phyloP scores from a whole-genome alignment of 2,888 invertebrate genomes.

The Platerodrilus igneus region DNA sequence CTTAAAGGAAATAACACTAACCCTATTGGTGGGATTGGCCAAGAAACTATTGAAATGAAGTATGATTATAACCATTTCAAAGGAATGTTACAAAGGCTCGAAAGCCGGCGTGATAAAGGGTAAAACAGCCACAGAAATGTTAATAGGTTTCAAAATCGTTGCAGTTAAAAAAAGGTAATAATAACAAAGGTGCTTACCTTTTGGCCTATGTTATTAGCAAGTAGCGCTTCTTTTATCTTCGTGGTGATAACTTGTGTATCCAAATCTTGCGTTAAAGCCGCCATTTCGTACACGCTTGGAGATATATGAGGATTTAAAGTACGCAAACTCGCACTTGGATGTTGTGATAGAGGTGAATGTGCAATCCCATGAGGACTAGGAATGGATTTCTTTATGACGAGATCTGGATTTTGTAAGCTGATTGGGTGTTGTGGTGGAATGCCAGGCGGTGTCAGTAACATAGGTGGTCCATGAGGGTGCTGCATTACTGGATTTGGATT shows the following conservation, averaged over 20 bases:
- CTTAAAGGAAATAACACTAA: no score
- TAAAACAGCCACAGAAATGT: no score
- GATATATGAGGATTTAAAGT: constrained; percentile 79
- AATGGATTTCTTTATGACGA: constrained; percentile 55
- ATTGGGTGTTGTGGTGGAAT: constrained; percentile 71
- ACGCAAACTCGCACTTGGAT: constrained; percentile 59
- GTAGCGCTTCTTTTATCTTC: constrained; percentile 91
- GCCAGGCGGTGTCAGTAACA: constrained; percentile 72
- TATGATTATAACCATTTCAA: no score
- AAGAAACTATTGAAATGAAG: no score
- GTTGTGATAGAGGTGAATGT: constrained; percentile 59
- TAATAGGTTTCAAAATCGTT: no score
- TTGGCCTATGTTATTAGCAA: constrained; percentile 97
- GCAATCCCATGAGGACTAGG: constrained; percentile 54
- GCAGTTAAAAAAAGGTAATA: not conserved
- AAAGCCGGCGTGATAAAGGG: no score
- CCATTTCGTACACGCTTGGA: constrained; percentile 97
- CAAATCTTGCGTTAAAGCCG: constrained; percentile 90
- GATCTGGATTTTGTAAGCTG: constrained; percentile 59
- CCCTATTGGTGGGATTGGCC: no score
- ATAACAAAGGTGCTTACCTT: constrained; percentile 55
- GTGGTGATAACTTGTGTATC: constrained; percentile 96
- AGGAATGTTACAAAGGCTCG: no score
- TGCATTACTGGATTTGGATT: constrained; percentile 44
- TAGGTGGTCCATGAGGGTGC: constrained; percentile 56